Evolutionary conservation across 2,113 vertebrate genomes (phyloP).

Genomic region (Misgurnus mizolepis): DNA sequence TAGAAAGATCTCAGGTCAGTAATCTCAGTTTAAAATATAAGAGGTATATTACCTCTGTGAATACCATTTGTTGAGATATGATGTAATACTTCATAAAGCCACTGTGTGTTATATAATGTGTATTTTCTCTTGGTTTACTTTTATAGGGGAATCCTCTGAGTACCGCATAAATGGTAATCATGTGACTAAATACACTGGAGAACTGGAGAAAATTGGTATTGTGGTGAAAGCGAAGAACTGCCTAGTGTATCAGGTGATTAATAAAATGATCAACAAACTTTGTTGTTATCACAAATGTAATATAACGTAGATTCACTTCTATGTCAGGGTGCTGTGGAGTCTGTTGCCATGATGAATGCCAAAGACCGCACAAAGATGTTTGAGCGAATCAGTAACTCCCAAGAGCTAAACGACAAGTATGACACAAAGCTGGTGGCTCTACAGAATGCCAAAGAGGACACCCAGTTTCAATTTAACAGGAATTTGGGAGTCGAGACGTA

Average conservation of each 20-base stretch:
- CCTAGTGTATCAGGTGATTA: conserved; percentile 88
- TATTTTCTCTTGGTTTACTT: not conserved
- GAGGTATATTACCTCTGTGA: too few relatives aligned
- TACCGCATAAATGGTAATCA: conserved; percentile 75
- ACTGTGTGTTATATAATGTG: not conserved
- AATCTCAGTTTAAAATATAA: not conserved
- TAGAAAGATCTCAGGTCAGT: conserved; percentile 80
- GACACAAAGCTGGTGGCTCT: conserved; percentile 79
- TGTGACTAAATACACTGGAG: conserved; percentile 75
- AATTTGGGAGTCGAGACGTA: conserved; percentile 60
- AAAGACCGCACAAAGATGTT: conserved; percentile 90
- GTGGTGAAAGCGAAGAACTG: conserved; percentile 88
- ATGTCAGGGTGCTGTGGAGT: conserved; percentile 88
- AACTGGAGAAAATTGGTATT: conserved; percentile 85
- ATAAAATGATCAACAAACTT: too few relatives aligned
- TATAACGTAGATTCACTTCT: not conserved
- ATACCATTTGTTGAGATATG: too few relatives aligned
- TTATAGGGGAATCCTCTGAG: conserved; percentile 80
- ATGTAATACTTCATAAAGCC: not conserved
- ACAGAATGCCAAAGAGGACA: conserved; percentile 84
- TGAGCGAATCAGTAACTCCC: conserved; percentile 87
- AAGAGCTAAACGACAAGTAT: conserved; percentile 82
- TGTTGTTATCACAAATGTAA: conserved; percentile 43
- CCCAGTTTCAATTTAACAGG: conserved; percentile 87
- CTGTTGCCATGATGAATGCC: conserved; percentile 88